Evolutionary conservation across 1,140 invertebrate species (phyloP), one percentile per base, ranked within the genome.

Genomic region (Temnothorax nylanderi): DNA sequence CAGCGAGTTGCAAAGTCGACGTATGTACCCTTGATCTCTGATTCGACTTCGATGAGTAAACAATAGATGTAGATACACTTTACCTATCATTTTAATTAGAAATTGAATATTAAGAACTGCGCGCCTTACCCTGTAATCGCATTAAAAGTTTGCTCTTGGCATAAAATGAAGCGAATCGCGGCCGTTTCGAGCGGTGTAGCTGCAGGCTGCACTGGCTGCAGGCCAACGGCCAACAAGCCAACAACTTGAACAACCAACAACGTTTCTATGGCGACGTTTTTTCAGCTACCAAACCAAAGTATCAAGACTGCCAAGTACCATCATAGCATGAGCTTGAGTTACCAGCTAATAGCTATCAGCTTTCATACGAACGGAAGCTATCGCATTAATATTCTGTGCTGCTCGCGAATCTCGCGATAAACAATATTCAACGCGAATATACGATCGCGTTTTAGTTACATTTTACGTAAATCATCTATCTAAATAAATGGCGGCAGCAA

Each of bases 401-500:
- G 2, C 51, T 65, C 1, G 44, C 26, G 41, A 2, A 26, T 26
- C 26, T 26, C 26, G 26, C 26, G 26, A 26, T 16, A 5, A 41
- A 64, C 32, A 85, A 78, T 51, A 82, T 44, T 44, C n/a, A 75
- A 34, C 47, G 10, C 26, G 26, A 26, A 26, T 5, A 62, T 32
- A 32, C 8, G 3, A 34, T n/a, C 10, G 26, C 18, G 8, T n/a
- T 56, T 49, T 32, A 78, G 21, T 44, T 34, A 86, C 26, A 32
- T 26, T 76, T 32, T 10, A 34, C 8, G 18, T 41, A n/a, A 71
- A 65, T 56, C 34, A 6, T 13, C 34, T 75, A 65, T 87, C 41
- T 60, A 47, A 69, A 34, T n/a, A 41, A 87, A 95, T 95, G 94
- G 93, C 94, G 49, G 91, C 88, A 44, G 88, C 89, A 60, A 86